These are phyloP conservation scores for Isurus oxyrinchus DNA, from an alignment of 2,113 vertebrate species.

Conservation along the genomic window DNA sequence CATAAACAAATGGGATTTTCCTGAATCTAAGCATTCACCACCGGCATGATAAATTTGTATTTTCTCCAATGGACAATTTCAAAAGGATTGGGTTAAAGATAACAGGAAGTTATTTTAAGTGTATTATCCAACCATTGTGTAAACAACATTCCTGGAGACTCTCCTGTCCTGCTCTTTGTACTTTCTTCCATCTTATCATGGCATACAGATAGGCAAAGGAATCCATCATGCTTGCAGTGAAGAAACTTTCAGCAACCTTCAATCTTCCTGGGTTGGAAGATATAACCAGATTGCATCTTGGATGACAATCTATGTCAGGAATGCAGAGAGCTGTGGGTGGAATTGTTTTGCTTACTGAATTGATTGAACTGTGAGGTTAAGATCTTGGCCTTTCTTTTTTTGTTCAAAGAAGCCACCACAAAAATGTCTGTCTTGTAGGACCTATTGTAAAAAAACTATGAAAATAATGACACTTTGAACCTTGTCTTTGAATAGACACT, in stretches of 20 bases:
- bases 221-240: neutral
- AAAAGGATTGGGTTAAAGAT: neutral
- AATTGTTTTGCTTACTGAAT: neutral
- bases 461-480: neutral
- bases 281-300: neutral
- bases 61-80: neutral
- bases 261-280: neutral
- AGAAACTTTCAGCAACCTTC: too few relatives aligned
- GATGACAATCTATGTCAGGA: neutral
- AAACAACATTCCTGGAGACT: neutral
- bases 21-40: neutral
- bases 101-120: neutral
- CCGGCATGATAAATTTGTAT: neutral
- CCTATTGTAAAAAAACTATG: neutral
- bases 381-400: neutral
- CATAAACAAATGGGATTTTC: neutral
- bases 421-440: neutral
- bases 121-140: neutral
- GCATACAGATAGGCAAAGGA: neutral
- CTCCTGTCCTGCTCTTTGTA: neutral
- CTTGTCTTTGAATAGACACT: neutral
- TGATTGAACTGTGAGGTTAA: neutral
- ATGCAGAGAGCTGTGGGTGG: constrained; percentile 1
- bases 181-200: neutral
- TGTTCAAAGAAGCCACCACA: neutral